Percentiles rank a stretch among this genome's conserved stretches.
phyloP scores from a whole-genome alignment of 1,140 invertebrate genomes.

The Aphelenchoides fujianensis region DNA sequence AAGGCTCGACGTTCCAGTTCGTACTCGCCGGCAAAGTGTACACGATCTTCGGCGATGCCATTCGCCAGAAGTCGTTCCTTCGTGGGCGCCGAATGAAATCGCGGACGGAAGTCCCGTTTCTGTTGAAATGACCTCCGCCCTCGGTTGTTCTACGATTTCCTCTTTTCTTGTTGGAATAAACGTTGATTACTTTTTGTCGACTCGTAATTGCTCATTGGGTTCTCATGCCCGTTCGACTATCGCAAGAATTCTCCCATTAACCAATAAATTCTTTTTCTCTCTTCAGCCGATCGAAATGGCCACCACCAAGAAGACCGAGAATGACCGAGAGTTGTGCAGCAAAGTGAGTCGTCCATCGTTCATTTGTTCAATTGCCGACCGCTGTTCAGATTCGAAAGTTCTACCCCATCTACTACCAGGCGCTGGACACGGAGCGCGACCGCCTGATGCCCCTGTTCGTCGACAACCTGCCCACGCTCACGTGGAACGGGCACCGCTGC shows the following conservation, averaged over 20 bases:
- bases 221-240: too few species aligned
- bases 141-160: background rate
- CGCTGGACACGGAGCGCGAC: conserved; percentile 7
- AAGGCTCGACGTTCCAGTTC: conserved; percentile 39
- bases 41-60: conserved; percentile 44
- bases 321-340: conserved; percentile 11
- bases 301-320: background rate
- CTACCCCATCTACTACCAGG: conserved; percentile 12
- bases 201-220: background rate
- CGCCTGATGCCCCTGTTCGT: conserved; percentile 1
- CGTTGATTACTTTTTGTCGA: too few species aligned
- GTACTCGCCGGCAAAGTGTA: conserved; percentile 43
- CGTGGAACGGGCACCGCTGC: conserved; percentile 17
- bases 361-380: conserved; percentile 3
- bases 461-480: background rate
- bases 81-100: conserved; percentile 33
- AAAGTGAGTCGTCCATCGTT: conserved; percentile 18
- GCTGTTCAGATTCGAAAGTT: conserved; percentile 10
- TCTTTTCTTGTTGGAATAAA: too few species aligned
- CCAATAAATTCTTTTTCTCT: conserved; percentile 2
- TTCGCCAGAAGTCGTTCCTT: conserved; percentile 37
- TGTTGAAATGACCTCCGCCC: conserved; percentile 29
- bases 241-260: too few species aligned
- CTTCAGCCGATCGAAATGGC: conserved; percentile 5
- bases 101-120: conserved; percentile 34